Percentiles rank a stretch among this genome's conserved stretches.
These are phyloP conservation scores for Ophion ventricosus DNA, from an alignment of 2,888 invertebrate species.

Conservation along the genomic window DNA sequence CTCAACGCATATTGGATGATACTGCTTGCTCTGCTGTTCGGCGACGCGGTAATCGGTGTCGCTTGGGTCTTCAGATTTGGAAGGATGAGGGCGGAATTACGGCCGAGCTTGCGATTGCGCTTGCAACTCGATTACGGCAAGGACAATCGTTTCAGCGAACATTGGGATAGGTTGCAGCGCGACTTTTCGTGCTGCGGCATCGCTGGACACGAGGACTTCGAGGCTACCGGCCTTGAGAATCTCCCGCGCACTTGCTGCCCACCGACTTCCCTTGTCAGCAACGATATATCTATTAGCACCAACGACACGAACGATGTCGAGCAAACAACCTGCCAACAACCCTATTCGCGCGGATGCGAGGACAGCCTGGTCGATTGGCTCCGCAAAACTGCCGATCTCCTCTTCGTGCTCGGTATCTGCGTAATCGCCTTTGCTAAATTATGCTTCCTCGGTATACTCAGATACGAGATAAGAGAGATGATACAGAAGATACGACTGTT, in stretches of 20 bases:
- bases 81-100: constrained; percentile 89
- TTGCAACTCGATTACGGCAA: constrained; percentile 89
- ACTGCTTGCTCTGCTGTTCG: constrained; percentile 90
- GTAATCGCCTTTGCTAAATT: constrained; percentile 95
- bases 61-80: constrained; percentile 94
- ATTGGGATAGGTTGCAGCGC: constrained; percentile 91
- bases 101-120: constrained; percentile 87
- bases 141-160: constrained; percentile 89
- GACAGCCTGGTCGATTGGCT: constrained; percentile 90
- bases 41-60: constrained; percentile 92
- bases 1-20: constrained; percentile 94
- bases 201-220: constrained; percentile 85
- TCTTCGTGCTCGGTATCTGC: constrained; percentile 93
- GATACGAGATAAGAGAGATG: constrained; percentile 95
- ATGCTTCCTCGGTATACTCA: constrained; percentile 93
- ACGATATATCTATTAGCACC: constrained; percentile 52
- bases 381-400: constrained; percentile 90
- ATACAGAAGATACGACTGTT: constrained; percentile 94
- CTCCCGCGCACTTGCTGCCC: constrained; percentile 80
- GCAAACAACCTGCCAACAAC: constrained; percentile 73
- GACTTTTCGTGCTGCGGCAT: constrained; percentile 93
- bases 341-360: constrained; percentile 87
- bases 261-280: constrained; percentile 39
- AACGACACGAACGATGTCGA: constrained; percentile 64
- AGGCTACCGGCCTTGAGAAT: constrained; percentile 59